Evolutionary conservation across 2,888 invertebrate genomes (phyloP), one percentile per base, ranked within the genome.

Genomic region (Scelioninae gen. 1): DNA sequence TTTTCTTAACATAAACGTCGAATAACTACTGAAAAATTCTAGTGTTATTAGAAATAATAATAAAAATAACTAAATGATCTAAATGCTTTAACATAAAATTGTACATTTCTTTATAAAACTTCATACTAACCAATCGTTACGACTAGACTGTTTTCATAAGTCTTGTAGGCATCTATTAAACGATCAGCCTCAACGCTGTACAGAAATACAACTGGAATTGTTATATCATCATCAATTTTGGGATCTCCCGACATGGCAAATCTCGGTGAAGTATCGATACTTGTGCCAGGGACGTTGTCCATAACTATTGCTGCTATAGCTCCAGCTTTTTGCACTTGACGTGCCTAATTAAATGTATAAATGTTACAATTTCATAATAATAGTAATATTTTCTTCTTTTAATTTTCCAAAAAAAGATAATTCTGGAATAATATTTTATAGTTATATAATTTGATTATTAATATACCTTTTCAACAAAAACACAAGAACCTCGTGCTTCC

Each of bases 231-330:
- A 1, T 93, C 94, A 45, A 88, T 89, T 66, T 89, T 90, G 0
- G 97, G 98, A 92, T 99, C 98, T 0, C 98, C 98, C 0, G 98
- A 98, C 99, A 99, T 99, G 5, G 98, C 98, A 93, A 99, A 99
- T 93, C 98, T 94, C 0, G 97, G 96, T 1, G 96, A 95, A 63
- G 94, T 95, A 34, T 95, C 94, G 51, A 96, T 95, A 68, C 96
- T 96, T 40, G 96, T 96, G 32, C 95, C 96, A 5, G 95, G 93
- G 10, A 95, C 94, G 92, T 98, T 97, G 93, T 98, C 97, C 83
- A 96, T 93, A 45, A 99, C 96, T 87, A 99, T 96, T 15, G 96
- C 96, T 16, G 96, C 97, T 40, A 95, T 93, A 0, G 96, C 98
- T 13, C 98, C 98, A 5, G 96, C 95, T 69, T 94, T 93, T 93